Base-by-base conservation (phyloP, 2,113 vertebrate genomes). In the Oxyruncus cristatus region DNA sequence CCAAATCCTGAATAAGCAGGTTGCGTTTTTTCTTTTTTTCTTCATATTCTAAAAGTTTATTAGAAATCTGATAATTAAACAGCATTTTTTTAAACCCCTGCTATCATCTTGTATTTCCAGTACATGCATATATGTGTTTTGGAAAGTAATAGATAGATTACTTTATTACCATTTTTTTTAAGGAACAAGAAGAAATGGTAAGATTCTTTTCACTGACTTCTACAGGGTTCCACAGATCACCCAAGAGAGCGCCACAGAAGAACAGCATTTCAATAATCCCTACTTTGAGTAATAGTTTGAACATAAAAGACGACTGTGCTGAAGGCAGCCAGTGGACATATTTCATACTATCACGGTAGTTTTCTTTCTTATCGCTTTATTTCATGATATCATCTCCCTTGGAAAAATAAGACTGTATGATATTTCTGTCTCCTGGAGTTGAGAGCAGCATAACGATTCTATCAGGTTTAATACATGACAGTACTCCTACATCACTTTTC, bases 291-390 rank as follows among this genome's bases (percentile, higher is more conserved):
- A 95, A 93, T 46, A 94, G 83, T 91, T 87, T 68, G 73, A 86
- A 93, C 77, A 91, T 88, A 93, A 96, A 95, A 96, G 79, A 97
- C 95, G 59, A 65, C 74, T 53, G 65, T 61, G 76, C 70, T 94
- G 95, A 94, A 84, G 80, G 82, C 88, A 96, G 76, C 44, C 79
- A 82, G 41, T 63, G 77, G 80, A 92, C 62, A 78, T 94, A 93
- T 93, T 92, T 96, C 88, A 93, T 52, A 28, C 73, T 79, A 95
- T 87, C 88, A 92, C 3, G 0, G 91, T 72, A 93, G 94, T 85
- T 94, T 92, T 44, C 85, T 58, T 74, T 75, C 82, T 94, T 96
- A 95, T 91, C 95, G 39, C 72, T 95, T 95, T 50, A 80, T 87
- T 96, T 92, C 3, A 1, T 15, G 83, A 94, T 94, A 95, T 11